These are phyloP conservation scores for Vipera ursinii DNA, from an alignment of 2,797 vertebrate genomes.

Conservation along the genomic window DNA sequence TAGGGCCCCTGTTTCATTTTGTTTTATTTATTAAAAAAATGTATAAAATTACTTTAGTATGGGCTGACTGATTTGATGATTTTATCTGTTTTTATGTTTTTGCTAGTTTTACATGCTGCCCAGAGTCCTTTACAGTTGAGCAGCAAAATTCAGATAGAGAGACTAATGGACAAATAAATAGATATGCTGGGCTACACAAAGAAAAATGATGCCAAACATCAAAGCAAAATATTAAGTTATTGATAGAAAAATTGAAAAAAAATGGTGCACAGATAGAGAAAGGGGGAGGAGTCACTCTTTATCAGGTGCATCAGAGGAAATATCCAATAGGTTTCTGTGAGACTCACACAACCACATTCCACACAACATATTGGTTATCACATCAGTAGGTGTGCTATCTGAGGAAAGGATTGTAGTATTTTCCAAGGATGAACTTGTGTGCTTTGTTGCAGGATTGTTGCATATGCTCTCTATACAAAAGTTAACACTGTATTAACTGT, in stretches of 20 bases:
- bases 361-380: background rate
- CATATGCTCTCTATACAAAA: background rate
- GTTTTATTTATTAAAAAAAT: background rate
- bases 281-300: background rate
- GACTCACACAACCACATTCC: background rate
- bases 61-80: background rate
- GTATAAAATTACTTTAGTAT: background rate
- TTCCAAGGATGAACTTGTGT: background rate
- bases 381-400: background rate
- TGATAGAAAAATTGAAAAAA: background rate
- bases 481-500: background rate
- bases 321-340: background rate
- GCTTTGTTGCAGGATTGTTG: background rate
- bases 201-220: background rate
- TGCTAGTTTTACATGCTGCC: background rate
- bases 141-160: background rate
- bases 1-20: background rate
- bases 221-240: background rate
- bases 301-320: background rate
- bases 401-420: background rate
- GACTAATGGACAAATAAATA: background rate
- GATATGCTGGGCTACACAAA: background rate
- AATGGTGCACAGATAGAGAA: background rate
- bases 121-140: background rate
- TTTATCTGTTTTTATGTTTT: background rate